These are phyloP conservation scores for Napeogenes inachia DNA, from an alignment of 2,888 invertebrate genomes.

Conservation along the genomic window DNA sequence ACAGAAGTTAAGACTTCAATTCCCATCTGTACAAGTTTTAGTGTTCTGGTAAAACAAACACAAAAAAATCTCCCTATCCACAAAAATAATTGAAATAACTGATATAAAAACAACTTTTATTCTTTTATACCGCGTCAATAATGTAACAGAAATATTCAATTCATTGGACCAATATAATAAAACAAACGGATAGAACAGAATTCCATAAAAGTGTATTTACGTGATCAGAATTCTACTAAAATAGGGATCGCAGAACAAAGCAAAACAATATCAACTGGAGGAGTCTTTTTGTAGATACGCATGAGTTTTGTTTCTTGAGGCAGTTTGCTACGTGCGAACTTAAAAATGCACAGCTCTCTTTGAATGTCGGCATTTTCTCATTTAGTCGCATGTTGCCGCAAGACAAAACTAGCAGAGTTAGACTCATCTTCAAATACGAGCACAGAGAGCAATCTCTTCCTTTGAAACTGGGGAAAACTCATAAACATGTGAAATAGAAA, in stretches of 20 bases:
- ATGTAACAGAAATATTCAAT: constrained; percentile 14
- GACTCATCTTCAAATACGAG: constrained; percentile 67
- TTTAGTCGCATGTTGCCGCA: constrained; percentile 59
- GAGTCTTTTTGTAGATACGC: constrained; percentile 20
- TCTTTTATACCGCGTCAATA: no score
- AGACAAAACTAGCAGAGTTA: constrained; percentile 73
- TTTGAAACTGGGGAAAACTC: constrained; percentile 67
- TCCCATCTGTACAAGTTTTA: constrained; percentile 17
- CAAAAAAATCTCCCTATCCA: constrained; percentile 10
- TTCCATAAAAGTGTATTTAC: constrained; percentile 39
- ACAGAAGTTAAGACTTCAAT: constrained; percentile 19
- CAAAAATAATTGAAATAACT: not conserved
- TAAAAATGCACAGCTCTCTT: constrained; percentile 66
- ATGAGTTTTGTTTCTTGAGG: constrained; percentile 16
- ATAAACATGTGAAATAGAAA: constrained; percentile 63
- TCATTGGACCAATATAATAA: constrained; percentile 9
- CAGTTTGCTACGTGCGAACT: constrained; percentile 42
- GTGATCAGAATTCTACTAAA: constrained; percentile 41
- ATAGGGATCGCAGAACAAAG: constrained; percentile 10
- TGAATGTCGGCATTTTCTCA: constrained; percentile 66
- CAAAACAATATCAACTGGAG: constrained; percentile 18
- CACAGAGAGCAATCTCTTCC: constrained; percentile 62
- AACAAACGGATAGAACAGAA: constrained; percentile 27
- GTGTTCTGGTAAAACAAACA: constrained; percentile 8
- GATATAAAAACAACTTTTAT: no score